These are phyloP conservation scores for Meliscaeva auricollis DNA, from an alignment of 2,888 invertebrate genomes.

Conservation along the genomic window DNA sequence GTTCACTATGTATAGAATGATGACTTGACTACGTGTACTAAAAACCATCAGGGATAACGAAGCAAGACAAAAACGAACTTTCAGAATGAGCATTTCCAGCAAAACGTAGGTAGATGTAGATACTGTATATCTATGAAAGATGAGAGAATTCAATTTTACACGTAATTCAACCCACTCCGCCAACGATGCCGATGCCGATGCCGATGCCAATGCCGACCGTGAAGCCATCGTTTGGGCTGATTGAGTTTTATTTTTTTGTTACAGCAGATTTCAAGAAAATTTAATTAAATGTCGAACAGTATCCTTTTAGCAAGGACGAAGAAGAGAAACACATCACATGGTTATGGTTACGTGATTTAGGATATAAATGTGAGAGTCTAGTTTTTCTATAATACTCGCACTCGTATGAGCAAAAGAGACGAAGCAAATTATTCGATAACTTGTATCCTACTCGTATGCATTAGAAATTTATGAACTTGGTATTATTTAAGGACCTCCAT, in stretches of 20 bases:
- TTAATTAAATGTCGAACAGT: conserved; percentile 72
- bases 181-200: too few species aligned
- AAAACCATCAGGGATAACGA: conserved; percentile 34
- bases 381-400: conserved; percentile 3
- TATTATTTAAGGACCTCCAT: conserved; percentile 35
- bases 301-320: conserved; percentile 45
- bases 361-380: conserved; percentile 45
- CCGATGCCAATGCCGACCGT: too few species aligned
- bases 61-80: neutral
- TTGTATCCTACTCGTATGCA: conserved; percentile 67
- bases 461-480: conserved; percentile 65
- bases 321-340: neutral
- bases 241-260: conserved; percentile 33
- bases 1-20: conserved; percentile 35
- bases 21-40: conserved; percentile 45
- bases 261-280: conserved; percentile 41
- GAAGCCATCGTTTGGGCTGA: conserved; percentile 1
- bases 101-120: neutral
- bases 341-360: conserved; percentile 41
- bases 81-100: conserved; percentile 11
- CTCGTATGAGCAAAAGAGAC: conserved; percentile 2
- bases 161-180: conserved; percentile 16
- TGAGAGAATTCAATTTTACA: conserved; percentile 50
- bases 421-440: conserved; percentile 71
- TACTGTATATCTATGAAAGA: conserved; percentile 17